Base-by-base conservation (phyloP, 2,797 vertebrate genomes). In the Amniataba percoides region DNA sequence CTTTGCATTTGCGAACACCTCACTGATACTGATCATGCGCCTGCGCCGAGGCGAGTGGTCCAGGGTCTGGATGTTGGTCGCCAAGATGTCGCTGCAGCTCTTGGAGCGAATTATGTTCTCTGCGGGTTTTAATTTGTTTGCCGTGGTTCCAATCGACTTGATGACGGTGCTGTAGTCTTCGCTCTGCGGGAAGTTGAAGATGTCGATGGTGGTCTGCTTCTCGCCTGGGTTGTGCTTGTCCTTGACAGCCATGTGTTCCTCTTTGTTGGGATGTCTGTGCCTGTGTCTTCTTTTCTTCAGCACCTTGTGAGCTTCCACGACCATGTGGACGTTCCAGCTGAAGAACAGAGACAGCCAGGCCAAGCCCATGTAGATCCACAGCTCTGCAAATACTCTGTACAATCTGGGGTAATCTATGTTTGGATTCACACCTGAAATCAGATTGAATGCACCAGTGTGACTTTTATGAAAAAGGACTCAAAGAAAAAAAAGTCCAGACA, bases 261-360 rank as follows among this genome's bases (percentile, higher is more conserved):
- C 93, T n/a, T 95, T 90, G 15, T 94, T 89, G n/a, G 93, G 90
- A 21, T 93, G 91, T 77, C 93, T 96, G 79, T 95, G 88, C 88
- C 93, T 95, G 67, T 96, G 96, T 49, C 97, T 94, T 80, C 97
- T 93, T 91, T 97, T 98, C 93, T 97, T 98, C 2, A 99, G 94
- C 77, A 97, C 97, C 89, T 99, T 98, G 91, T 97, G 97, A 34
- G 97, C 98, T 77, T 97, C 93, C 55, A 99, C 97, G 15, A 99
- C 98, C 98, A 99, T 99, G 94, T 98, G 96, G 78, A 99, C 98
- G 0, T 99, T 99, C 98, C 98, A 99, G 89, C 97, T 98, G 86
- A 99, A 97, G 88, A 99, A 99, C n/a, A 99, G 95, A 23, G 98
- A 99, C 71, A 99, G 95, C 98, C 98, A 99, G 75, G 98, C 97